Conservation (phyloP, 2,797 vertebrate genomes). For the Rachycentron canadum region DNA sequence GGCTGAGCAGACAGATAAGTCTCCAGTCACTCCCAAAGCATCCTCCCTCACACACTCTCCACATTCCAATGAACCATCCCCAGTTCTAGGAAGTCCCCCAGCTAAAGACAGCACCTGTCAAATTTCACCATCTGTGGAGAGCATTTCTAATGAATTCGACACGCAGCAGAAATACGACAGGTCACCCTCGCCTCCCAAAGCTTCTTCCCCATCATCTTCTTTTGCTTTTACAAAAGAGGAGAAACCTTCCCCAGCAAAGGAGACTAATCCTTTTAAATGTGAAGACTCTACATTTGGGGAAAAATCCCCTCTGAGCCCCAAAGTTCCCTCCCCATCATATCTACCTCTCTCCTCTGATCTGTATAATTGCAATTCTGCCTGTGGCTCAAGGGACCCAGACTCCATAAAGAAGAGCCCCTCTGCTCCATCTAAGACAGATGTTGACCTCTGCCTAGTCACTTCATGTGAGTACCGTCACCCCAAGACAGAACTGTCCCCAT, state of each 20-base stretch:
- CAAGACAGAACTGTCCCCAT: conserved; percentile 96
- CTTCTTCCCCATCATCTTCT: conserved; percentile 79
- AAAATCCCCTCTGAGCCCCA: conserved; percentile 81
- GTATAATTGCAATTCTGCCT: conserved; percentile 65
- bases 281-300: conserved; percentile 86
- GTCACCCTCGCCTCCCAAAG: conserved; percentile 73
- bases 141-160: conserved; percentile 50
- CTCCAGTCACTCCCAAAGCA: conserved; percentile 76
- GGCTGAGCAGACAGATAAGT: conserved; percentile 70
- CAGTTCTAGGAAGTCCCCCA: conserved; percentile 60
- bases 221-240: conserved; percentile 76
- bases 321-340: conserved; percentile 72
- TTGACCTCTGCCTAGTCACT: conserved; percentile 94
- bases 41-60: conserved; percentile 80
- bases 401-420: conserved; percentile 74
- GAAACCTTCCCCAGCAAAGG: conserved; percentile 58
- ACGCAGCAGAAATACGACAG: conserved; percentile 64
- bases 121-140: conserved; percentile 53
- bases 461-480: conserved; percentile 96
- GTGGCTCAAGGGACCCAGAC: conserved; percentile 80
- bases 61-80: conserved; percentile 74
- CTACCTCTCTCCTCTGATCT: conserved; percentile 73
- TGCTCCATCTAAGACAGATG: conserved; percentile 90
- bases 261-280: conserved; percentile 80
- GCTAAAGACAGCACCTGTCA: conserved; percentile 67